Evolutionary conservation across 2,888 invertebrate species (phyloP), one percentile per base, ranked within the genome.

Genomic region (Chirona hameri): DNA sequence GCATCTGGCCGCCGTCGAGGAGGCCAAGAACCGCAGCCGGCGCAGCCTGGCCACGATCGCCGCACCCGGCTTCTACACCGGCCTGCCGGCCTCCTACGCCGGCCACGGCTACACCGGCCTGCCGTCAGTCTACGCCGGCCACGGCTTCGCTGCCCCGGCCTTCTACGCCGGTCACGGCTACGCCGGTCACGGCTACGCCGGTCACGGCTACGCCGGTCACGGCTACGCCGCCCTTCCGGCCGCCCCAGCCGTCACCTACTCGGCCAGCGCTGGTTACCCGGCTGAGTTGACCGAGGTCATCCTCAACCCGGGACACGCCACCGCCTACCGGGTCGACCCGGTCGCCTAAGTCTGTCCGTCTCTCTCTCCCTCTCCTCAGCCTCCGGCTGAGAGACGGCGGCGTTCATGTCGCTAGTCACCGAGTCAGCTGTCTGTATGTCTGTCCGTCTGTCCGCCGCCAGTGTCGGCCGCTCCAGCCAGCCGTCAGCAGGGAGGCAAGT

Each of bases 1-100:
- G 69, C 89, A 89, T 86, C 85, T 88, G 21, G 87, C n/a, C 72
- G 90, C 90, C 85, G 86, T 89, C 81, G 87, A 87, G 83, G 88
- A 39, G 31, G 82, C 69, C 39, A 72, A 39, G 52, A 52, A 48
- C 46, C 65, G 69, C 14, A 24, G 7, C n/a, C 27, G 27, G 31
- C 48, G 48, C 48, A 48, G n/a, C n/a, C 48, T 48, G 48, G 48
- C 12, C 48, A 10, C 12, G 9, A 7, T 12, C 48, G 48, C n/a
- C 69, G 65, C 39, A n/a, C 15, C 24, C 7, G n/a, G n/a, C 31
- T 9, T 52, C 39, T 24, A 18, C 27, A 24, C 69, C 69, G 31
- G 27, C 48, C 89, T 89, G 85, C 85, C 88, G 18, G 87, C 86
- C 69, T 90, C 90, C 85, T 86, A 89, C 81, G n/a, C 18, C 57